Conservation (phyloP, 2,888 invertebrate species). For the Cryptocephalus primarius region DNA sequence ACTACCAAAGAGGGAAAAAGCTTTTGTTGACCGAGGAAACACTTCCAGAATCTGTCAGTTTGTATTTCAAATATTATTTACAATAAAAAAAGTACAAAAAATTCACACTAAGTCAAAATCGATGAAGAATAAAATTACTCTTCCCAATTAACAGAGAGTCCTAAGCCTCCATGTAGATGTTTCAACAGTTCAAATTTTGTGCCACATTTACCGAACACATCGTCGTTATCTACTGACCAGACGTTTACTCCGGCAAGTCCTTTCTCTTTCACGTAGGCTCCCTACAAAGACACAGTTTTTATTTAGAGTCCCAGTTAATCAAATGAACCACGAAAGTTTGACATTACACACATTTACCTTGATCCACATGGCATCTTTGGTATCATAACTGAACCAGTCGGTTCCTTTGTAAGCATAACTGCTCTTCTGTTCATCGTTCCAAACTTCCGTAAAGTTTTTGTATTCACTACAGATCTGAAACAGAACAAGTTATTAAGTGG, state of each 20-base stretch:
- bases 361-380: constrained; percentile 11
- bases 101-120: no score
- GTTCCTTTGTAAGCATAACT: constrained; percentile 14
- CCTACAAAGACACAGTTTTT: constrained; percentile 6
- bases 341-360: constrained; percentile 6
- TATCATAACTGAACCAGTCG: constrained; percentile 17
- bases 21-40: no score
- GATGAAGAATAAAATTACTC: background rate
- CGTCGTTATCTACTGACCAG: constrained; percentile 19
- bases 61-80: no score
- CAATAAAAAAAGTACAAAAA: no score
- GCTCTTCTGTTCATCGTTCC: constrained; percentile 17
- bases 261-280: constrained; percentile 15
- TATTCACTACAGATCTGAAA: constrained; percentile 15
- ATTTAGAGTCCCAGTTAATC: background rate
- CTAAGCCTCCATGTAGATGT: constrained; percentile 10
- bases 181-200: constrained; percentile 13
- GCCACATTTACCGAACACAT: constrained; percentile 17
- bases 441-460: constrained; percentile 11
- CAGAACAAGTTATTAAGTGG: background rate
- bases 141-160: constrained; percentile 7
- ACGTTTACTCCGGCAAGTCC: constrained; percentile 16
- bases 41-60: no score
- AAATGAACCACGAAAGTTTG: no score
- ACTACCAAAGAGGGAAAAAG: no score